Conservation (phyloP, 2,797 vertebrate species). For the Periparus ater region DNA sequence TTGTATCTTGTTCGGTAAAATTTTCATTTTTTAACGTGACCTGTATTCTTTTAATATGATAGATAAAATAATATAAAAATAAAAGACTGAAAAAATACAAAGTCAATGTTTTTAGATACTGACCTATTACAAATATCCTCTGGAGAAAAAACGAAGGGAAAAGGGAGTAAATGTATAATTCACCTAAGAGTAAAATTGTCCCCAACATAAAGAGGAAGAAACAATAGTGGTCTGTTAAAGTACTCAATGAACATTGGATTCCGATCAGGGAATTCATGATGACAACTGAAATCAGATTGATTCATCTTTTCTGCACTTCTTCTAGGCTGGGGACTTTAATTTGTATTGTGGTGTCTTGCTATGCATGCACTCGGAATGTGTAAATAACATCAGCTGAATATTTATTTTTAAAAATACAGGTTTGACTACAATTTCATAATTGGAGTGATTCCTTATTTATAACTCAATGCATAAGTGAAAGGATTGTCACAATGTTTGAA, state of each 20-base stretch:
- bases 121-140: background rate
- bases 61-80: background rate
- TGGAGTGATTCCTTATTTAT: background rate
- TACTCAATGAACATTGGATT: background rate
- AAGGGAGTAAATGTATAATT: background rate
- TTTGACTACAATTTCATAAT: constrained; percentile 6
- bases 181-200: background rate
- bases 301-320: background rate
- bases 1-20: background rate
- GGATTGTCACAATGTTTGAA: constrained; percentile 29
- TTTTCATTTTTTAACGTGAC: background rate
- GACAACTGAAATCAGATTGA: background rate
- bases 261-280: background rate
- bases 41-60: background rate
- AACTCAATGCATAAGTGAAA: constrained; percentile 18
- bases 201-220: background rate
- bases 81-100: background rate
- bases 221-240: background rate
- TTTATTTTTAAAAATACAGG: background rate
- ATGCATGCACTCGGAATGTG: background rate
- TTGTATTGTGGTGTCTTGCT: background rate
- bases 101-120: background rate
- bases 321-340: background rate
- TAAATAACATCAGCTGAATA: background rate
- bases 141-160: background rate